Percentiles rank a stretch among this genome's conserved stretches.
These are phyloP conservation scores for Camelus bactrianus DNA, from an alignment of 2,113 vertebrate genomes.

Conservation along the genomic window DNA sequence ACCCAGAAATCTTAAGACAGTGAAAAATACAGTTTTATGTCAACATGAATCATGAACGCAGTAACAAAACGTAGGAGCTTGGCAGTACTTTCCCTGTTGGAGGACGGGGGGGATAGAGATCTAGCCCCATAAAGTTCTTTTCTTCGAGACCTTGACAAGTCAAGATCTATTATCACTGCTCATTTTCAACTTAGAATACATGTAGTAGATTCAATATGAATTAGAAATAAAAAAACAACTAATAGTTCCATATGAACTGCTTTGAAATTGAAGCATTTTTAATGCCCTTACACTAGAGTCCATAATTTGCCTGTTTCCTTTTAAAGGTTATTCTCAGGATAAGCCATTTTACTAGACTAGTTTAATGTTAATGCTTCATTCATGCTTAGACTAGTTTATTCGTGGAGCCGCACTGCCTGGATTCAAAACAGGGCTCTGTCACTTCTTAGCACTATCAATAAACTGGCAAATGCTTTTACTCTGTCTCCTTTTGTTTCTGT, in stretches of 20 bases:
- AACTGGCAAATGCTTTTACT: not conserved
- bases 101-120: not conserved
- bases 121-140: not conserved
- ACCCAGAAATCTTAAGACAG: not conserved
- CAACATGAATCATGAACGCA: not conserved
- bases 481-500: not conserved
- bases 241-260: not conserved
- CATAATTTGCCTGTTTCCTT: not conserved
- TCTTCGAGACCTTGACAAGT: not conserved
- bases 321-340: not conserved
- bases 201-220: not conserved
- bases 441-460: not conserved
- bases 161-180: not conserved
- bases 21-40: not conserved
- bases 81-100: not conserved
- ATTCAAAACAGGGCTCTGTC: not conserved
- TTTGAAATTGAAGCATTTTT: slow-evolving; percentile 2
- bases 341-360: not conserved
- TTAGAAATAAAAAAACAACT: slow-evolving; percentile 8
- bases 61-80: not conserved
- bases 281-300: not conserved
- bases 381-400: not conserved
- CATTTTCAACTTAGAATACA: not conserved
- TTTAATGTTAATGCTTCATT: not conserved
- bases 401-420: not conserved